Evolutionary conservation across 1,140 invertebrate species (phyloP), one percentile per base, ranked within the genome.

Genomic region (Dendrolimus punctatus): DNA sequence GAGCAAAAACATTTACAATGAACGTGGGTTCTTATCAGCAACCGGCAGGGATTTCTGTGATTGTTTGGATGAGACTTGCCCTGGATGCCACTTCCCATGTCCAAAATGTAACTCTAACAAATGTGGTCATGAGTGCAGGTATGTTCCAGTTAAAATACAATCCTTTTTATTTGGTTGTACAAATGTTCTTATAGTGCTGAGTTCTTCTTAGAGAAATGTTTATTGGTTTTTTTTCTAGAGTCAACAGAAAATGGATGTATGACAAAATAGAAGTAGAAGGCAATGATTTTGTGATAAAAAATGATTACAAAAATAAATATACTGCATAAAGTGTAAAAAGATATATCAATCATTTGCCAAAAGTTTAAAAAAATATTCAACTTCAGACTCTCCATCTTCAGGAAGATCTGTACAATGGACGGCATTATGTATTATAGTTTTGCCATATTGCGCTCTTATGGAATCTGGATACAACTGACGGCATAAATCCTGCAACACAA

Each of bases 391-490:
- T 2, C 93, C 93, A 89, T 98, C 96, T 72, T 97, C 95, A 0
- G 91, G 90, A 46, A 99, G 88, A 90, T 99, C 96, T 36, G 96
- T 98, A 73, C 96, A 98, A 80, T 98, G 97, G 2, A 98, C 88
- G 9, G 94, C 96, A 89, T 98, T 99, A 69, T 93, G 90, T 39
- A 96, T 88, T 81, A 93, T 95, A 46, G 91, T 91, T 59, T 90
- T 91, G 0, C 97, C 97, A 90, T 94, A 98, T 49, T 91, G 90
- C 3, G 96, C 96, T 75, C 97, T 89, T 40, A 99, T 83, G 6
- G 94, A 93, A 53, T 93, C 87, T 2, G 96, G 96, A 68, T 95
- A 90, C 48, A 98, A 76, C 66, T 96, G 92, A 57, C 91, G 90
- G n/a, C 94, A 95, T 57, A 98, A 92, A 71, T 96, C 94, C 94